phyloP scores from a whole-genome alignment of 35 echinoderm and acorn worm species.

The Strongylocentrotus purpuratus region DNA sequence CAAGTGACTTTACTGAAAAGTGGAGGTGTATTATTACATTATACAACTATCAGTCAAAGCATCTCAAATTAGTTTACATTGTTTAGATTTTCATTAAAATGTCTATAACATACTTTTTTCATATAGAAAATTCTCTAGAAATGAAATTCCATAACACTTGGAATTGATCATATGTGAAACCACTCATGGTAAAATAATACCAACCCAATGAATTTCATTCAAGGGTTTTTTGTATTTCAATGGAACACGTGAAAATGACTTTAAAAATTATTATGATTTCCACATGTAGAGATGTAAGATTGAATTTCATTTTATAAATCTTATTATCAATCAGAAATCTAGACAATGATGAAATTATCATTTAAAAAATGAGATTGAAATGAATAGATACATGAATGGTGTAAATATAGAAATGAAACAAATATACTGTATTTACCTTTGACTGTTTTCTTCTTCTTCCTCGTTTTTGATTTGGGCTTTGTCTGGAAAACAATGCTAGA shows the following conservation, averaged over 20 bases:
- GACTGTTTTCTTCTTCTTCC: slow-evolving; percentile 68
- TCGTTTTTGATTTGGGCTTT: slow-evolving; percentile 82
- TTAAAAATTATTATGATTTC: too few species aligned
- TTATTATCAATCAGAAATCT: background rate
- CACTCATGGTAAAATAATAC: background rate
- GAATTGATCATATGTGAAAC: background rate
- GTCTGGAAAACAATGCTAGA: slow-evolving; percentile 63
- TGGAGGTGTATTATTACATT: background rate
- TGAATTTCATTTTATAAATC: too few species aligned
- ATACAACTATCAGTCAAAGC: background rate
- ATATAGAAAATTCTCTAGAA: too few species aligned
- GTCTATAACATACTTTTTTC: too few species aligned
- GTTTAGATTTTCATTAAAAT: too few species aligned
- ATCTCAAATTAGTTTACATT: too few species aligned
- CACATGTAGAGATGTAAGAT: too few species aligned
- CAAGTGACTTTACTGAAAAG: background rate
- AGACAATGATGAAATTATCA: background rate
- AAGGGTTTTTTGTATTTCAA: too few species aligned
- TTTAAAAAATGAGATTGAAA: background rate
- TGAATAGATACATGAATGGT: background rate
- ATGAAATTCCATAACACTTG: too few species aligned
- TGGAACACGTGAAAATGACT: too few species aligned
- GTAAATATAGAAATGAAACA: background rate
- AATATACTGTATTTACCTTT: background rate
- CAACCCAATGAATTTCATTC: too few species aligned